Evolutionary conservation across 1,140 invertebrate species (phyloP).

Genomic region (Dolichoris vasculosae): DNA sequence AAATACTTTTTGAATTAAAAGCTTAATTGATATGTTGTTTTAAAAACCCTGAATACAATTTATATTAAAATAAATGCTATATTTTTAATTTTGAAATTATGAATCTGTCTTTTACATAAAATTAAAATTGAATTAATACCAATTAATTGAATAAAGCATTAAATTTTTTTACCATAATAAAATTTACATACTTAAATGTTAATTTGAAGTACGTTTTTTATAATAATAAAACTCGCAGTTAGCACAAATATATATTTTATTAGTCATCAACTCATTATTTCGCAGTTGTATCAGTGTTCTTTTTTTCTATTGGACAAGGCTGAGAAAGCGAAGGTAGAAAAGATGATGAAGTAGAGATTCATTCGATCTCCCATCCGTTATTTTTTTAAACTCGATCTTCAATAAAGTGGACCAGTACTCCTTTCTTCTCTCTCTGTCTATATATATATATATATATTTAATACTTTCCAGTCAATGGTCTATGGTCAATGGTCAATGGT

Average conservation of each 20-base stretch:
- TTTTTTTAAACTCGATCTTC: conserved; percentile 29
- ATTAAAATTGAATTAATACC: neutral
- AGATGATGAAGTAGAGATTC: neutral
- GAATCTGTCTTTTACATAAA: neutral
- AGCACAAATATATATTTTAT: neutral
- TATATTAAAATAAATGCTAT: neutral
- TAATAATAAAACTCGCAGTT: neutral
- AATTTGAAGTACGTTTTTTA: neutral
- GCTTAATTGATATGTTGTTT: too few species aligned
- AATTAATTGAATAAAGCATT: neutral
- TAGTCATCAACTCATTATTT: neutral
- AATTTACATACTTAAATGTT: neutral
- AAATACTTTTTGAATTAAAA: neutral
- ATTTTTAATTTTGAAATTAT: neutral
- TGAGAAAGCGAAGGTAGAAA: neutral
- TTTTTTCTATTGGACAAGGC: neutral
- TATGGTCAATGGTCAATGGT: too few species aligned
- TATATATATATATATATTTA: too few species aligned
- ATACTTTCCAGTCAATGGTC: neutral
- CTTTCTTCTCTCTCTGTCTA: neutral
- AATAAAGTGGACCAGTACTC: conserved; percentile 37
- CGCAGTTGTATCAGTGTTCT: conserved; percentile 5
- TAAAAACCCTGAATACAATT: too few species aligned
- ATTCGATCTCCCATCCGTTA: neutral
- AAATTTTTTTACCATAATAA: neutral